phyloP scores from a whole-genome alignment of 2,797 vertebrate genomes.

The Bufotes viridis region DNA sequence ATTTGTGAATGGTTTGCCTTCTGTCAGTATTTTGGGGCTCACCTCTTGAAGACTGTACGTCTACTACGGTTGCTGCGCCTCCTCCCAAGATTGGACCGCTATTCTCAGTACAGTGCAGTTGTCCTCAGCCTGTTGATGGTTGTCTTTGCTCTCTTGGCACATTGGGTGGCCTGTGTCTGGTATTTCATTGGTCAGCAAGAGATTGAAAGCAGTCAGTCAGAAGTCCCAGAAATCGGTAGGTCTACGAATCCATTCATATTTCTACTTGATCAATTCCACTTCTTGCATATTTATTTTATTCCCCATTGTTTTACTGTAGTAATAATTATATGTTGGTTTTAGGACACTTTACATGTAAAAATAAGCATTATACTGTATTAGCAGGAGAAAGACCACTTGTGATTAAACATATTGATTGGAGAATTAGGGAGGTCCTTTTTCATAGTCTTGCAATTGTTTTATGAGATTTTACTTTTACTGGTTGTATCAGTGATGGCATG shows the following conservation, averaged over 20 bases:
- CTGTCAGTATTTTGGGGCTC: slow-evolving; percentile 82
- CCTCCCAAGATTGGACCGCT: slow-evolving; percentile 85
- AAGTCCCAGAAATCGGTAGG: slow-evolving; percentile 83
- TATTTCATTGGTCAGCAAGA: slow-evolving; percentile 85
- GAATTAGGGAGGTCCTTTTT: no score
- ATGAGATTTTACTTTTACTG: no score
- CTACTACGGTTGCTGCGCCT: slow-evolving; percentile 82
- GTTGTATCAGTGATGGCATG: no score
- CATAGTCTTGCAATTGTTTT: no score
- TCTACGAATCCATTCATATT: background rate
- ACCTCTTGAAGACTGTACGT: slow-evolving; percentile 85
- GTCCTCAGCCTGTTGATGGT: slow-evolving; percentile 88
- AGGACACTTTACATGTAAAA: no score
- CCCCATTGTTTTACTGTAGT: background rate
- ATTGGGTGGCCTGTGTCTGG: slow-evolving; percentile 90
- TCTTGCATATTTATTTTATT: background rate
- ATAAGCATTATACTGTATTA: no score
- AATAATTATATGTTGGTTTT: background rate
- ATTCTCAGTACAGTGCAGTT: slow-evolving; percentile 87
- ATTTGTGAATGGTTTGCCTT: background rate
- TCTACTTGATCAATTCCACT: background rate
- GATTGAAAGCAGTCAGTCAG: slow-evolving; percentile 77
- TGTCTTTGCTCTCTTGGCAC: slow-evolving; percentile 86
- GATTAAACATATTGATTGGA: no score
- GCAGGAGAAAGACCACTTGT: no score